Evolutionary conservation across 2,797 vertebrate genomes (phyloP).

Genomic region (Parauchenoglanis ngamensis): DNA sequence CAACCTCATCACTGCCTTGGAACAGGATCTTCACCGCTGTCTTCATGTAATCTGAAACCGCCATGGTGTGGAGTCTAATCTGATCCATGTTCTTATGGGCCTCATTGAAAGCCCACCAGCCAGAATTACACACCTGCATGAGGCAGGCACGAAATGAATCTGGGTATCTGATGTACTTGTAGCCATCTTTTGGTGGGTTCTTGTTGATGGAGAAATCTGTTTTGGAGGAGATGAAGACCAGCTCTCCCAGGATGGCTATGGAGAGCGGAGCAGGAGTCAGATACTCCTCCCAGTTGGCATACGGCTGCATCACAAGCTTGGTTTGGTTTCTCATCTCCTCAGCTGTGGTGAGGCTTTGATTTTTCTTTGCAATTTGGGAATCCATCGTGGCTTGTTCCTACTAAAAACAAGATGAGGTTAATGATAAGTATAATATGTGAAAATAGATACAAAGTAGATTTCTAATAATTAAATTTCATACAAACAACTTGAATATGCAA

Average conservation of each 20-base stretch:
- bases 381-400: not conserved
- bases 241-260: slow-evolving; percentile 49
- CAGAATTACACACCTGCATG: slow-evolving; percentile 52
- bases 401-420: not conserved
- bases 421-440: not conserved
- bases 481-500: no score
- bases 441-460: not conserved
- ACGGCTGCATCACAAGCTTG: slow-evolving; percentile 39
- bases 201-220: slow-evolving; percentile 50
- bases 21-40: no score
- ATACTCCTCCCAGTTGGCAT: slow-evolving; percentile 46
- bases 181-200: slow-evolving; percentile 18
- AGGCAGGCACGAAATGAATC: slow-evolving; percentile 58
- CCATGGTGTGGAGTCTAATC: not conserved
- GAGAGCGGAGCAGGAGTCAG: slow-evolving; percentile 33
- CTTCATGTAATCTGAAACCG: no score
- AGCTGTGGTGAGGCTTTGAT: slow-evolving; percentile 31
- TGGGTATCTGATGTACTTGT: slow-evolving; percentile 50
- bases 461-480: no score
- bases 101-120: slow-evolving; percentile 54
- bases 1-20: no score
- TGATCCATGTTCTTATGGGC: slow-evolving; percentile 56
- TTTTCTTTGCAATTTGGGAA: slow-evolving; percentile 21
- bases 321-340: slow-evolving; percentile 44
- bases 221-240: slow-evolving; percentile 44